These are phyloP conservation scores for Rotaria magnacalcarata DNA, from an alignment of 2,888 invertebrate species.

Conservation along the genomic window DNA sequence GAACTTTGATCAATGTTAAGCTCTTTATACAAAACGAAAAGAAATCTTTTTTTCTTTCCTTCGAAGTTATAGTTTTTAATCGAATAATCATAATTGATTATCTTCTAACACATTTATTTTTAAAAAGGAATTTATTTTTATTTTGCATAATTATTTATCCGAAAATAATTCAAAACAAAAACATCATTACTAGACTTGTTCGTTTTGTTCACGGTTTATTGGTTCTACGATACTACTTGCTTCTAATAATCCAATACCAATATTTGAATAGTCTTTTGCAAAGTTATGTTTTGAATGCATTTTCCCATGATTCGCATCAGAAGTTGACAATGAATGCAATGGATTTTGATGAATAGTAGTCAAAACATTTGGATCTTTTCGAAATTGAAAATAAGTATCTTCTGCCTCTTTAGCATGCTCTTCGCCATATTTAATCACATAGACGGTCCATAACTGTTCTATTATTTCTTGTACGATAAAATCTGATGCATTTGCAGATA, in stretches of 20 bases:
- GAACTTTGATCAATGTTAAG: too few species aligned
- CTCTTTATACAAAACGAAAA: too few species aligned
- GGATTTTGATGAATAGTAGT: neutral
- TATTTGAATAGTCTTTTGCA: neutral
- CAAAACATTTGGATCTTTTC: neutral
- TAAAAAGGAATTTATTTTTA: too few species aligned
- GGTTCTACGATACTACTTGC: neutral
- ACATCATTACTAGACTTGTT: neutral
- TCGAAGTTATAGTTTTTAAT: too few species aligned
- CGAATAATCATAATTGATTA: too few species aligned
- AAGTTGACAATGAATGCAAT: neutral
- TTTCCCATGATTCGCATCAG: neutral
- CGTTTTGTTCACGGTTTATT: neutral
- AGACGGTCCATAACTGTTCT: neutral
- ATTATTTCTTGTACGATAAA: conserved; percentile 9
- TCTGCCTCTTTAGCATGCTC: neutral
- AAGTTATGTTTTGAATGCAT: neutral
- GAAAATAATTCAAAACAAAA: too few species aligned
- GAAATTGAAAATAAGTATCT: neutral
- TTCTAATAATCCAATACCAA: neutral
- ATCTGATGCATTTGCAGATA: neutral
- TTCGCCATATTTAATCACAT: conserved; percentile 13
- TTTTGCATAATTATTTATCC: too few species aligned
- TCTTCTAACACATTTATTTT: too few species aligned
- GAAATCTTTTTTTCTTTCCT: too few species aligned